phyloP scores from a whole-genome alignment of 2,888 invertebrate genomes.

The Rhopalosiphum nymphaeae region DNA sequence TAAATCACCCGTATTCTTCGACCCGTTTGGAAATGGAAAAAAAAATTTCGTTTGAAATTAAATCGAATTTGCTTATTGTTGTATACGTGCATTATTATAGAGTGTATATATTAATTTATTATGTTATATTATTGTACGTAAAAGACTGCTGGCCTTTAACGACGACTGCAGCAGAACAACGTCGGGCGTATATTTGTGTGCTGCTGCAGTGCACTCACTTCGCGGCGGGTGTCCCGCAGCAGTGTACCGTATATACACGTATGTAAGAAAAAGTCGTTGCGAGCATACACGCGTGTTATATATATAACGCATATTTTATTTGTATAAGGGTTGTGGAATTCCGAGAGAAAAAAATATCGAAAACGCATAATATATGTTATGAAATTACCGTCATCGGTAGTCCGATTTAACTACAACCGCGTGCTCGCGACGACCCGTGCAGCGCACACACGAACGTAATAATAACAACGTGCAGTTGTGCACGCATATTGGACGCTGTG shows the following conservation, averaged over 20 bases:
- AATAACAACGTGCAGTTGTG: not conserved
- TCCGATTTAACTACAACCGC: conserved; percentile 49
- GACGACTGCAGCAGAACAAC: not conserved
- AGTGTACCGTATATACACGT: not conserved
- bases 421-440: not conserved
- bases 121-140: not conserved
- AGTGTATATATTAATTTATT: not conserved
- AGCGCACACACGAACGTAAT: not conserved
- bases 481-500: not conserved
- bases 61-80: conserved; percentile 17
- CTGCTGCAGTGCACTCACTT: not conserved
- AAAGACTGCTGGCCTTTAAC: not conserved
- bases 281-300: not conserved
- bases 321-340: conserved; percentile 53
- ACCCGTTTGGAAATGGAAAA: not conserved
- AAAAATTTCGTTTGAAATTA: not conserved
- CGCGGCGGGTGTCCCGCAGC: conserved; percentile 32
- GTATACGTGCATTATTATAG: not conserved
- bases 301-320: not conserved
- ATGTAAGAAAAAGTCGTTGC: conserved; percentile 26
- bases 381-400: conserved; percentile 52
- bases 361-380: not conserved
- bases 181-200: not conserved
- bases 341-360: not conserved
- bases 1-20: not conserved